Conservation (phyloP, 2,113 vertebrate species). For the Semnornis frantzii region DNA sequence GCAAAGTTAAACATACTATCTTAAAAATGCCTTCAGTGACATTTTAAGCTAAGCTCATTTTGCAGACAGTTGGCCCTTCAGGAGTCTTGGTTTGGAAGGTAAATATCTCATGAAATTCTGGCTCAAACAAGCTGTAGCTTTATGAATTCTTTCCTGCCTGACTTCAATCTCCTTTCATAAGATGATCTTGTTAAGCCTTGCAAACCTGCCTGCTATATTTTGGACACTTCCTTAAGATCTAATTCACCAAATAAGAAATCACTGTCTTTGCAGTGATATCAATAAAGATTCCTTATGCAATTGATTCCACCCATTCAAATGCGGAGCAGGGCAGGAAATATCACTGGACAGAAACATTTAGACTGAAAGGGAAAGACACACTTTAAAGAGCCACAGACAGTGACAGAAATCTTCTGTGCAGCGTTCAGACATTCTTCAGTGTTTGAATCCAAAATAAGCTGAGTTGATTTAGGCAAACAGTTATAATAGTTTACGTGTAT, state of each 20-base stretch:
- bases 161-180: background rate
- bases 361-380: background rate
- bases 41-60: background rate
- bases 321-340: background rate
- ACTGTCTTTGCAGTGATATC: background rate
- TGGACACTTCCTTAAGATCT: background rate
- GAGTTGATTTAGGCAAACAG: background rate
- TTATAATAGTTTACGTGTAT: background rate
- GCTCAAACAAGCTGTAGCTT: background rate
- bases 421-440: background rate
- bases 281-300: background rate
- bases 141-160: background rate
- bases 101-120: background rate
- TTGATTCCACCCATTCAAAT: background rate
- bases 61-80: background rate
- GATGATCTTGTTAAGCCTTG: background rate
- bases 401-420: background rate
- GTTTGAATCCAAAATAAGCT: background rate
- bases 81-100: conserved; percentile 8
- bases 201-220: background rate
- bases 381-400: background rate
- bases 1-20: background rate
- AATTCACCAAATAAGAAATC: background rate
- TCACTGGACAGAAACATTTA: background rate
- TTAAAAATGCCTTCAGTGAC: background rate